Evolutionary conservation across 1,140 invertebrate genomes (phyloP).

Genomic region (Arctopsyche grandis): DNA sequence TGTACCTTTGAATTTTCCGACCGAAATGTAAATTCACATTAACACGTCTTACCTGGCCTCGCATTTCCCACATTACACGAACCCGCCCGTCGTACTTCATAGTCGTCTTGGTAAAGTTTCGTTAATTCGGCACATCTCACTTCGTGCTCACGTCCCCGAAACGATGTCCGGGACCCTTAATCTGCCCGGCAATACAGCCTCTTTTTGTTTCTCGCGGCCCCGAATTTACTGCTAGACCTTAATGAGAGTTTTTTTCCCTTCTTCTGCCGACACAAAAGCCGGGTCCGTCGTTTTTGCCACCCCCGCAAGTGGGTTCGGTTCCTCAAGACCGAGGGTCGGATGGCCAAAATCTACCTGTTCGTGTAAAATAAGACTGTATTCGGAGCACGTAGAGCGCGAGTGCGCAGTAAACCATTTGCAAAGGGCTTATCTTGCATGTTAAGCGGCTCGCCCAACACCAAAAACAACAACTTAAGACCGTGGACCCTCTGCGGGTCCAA

Average conservation of each 20-base stretch:
- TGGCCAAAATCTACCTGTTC: conserved; percentile 31
- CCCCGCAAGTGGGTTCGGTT: not conserved
- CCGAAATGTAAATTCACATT: no score
- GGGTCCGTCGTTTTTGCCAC: not conserved
- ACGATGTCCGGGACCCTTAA: conserved; percentile 27
- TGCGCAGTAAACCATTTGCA: conserved; percentile 42
- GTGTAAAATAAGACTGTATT: conserved; percentile 31
- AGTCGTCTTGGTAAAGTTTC: not conserved
- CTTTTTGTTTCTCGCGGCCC: conserved; percentile 29
- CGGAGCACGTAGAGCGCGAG: conserved; percentile 34
- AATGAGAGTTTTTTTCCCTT: conserved; percentile 34
- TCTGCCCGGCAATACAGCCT: conserved; percentile 27
- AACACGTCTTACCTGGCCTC: not conserved
- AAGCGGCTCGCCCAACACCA: conserved; percentile 24
- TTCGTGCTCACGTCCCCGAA: conserved; percentile 7
- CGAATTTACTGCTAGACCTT: conserved; percentile 29
- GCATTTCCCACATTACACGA: not conserved
- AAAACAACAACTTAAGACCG: conserved; percentile 40
- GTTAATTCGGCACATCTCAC: conserved; percentile 21
- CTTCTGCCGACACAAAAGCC: not conserved
- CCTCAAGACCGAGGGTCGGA: not conserved
- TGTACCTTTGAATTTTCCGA: no score
- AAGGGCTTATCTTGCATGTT: conserved; percentile 41
- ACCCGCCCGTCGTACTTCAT: not conserved
- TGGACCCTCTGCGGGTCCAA: conserved; percentile 3